phyloP scores from a whole-genome alignment of 2,888 invertebrate species.

The Deladenus siricidicola region DNA sequence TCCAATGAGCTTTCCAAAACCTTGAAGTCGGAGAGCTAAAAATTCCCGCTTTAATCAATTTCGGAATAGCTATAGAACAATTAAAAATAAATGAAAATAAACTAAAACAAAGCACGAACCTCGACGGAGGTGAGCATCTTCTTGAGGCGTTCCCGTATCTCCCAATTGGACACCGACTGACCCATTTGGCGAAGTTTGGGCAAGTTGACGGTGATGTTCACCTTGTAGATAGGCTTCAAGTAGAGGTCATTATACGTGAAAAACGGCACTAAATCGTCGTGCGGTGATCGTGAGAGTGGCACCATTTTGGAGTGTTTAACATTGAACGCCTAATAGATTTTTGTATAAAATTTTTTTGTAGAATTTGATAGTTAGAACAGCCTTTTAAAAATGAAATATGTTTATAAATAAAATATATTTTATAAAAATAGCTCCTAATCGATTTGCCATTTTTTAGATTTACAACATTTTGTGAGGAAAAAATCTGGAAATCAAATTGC shows the following conservation, averaged over 20 bases:
- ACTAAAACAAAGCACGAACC: constrained; percentile 1
- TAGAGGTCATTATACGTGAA: constrained; percentile 20
- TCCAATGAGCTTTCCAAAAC: constrained; percentile 21
- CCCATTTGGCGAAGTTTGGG: constrained; percentile 26
- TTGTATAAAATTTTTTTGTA: not conserved
- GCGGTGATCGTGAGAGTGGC: too few relatives aligned
- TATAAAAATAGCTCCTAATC: too few relatives aligned
- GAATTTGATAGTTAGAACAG: too few relatives aligned
- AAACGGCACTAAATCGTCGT: constrained; percentile 21
- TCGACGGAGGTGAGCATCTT: constrained; percentile 21
- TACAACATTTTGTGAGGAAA: too few relatives aligned
- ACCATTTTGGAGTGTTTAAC: too few relatives aligned
- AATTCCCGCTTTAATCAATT: constrained; percentile 8
- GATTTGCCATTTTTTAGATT: too few relatives aligned
- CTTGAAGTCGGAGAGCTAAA: constrained; percentile 23
- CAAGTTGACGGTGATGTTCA: constrained; percentile 16
- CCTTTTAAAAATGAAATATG: too few relatives aligned
- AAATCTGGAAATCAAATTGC: too few relatives aligned
- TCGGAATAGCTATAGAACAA: not conserved
- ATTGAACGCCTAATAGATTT: not conserved
- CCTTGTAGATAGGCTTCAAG: constrained; percentile 18
- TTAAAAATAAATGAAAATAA: not conserved
- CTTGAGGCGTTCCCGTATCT: constrained; percentile 27
- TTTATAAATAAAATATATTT: too few relatives aligned
- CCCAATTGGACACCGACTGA: constrained; percentile 28